Percentiles rank a stretch among this genome's conserved stretches.
These are phyloP conservation scores for Danio choprae DNA, from an alignment of 2,797 vertebrate genomes.

Conservation along the genomic window DNA sequence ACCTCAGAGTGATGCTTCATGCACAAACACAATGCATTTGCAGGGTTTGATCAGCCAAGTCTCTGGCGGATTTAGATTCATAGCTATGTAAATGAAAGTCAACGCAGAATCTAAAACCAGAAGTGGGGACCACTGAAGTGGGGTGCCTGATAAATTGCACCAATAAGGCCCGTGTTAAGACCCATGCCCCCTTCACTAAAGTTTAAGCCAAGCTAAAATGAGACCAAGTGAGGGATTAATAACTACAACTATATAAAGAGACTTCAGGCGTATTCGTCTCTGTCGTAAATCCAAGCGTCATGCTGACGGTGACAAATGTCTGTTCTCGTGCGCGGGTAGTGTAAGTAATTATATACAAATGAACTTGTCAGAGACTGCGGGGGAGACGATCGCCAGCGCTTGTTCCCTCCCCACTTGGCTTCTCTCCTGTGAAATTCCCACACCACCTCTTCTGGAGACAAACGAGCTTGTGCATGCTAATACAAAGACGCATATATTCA, in stretches of 20 bases:
- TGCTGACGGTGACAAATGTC: constrained; percentile 66
- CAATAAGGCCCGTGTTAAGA: constrained; percentile 40
- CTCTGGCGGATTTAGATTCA: constrained; percentile 18
- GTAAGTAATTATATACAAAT: constrained; percentile 72
- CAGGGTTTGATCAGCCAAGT: background rate
- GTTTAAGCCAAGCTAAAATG: constrained; percentile 48
- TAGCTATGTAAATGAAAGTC: background rate
- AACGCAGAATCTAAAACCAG: constrained; percentile 9
- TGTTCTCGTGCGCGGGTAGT: constrained; percentile 59
- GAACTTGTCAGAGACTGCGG: constrained; percentile 67
- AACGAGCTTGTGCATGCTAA: constrained; percentile 52
- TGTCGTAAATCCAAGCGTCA: constrained; percentile 62
- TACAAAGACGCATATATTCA: constrained; percentile 51
- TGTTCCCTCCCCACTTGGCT: constrained; percentile 65
- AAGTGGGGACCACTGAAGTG: background rate
- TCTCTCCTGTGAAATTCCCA: constrained; percentile 67
- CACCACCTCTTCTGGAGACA: constrained; percentile 48
- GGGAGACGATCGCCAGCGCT: constrained; percentile 62
- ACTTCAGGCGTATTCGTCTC: constrained; percentile 63
- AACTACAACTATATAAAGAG: constrained; percentile 57
- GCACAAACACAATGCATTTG: constrained; percentile 28
- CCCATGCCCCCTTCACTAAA: constrained; percentile 56
- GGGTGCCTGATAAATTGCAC: constrained; percentile 35
- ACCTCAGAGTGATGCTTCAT: background rate
- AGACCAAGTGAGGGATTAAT: constrained; percentile 57